phyloP scores from a whole-genome alignment of 2,888 invertebrate species.

The Hipparchia semele region DNA sequence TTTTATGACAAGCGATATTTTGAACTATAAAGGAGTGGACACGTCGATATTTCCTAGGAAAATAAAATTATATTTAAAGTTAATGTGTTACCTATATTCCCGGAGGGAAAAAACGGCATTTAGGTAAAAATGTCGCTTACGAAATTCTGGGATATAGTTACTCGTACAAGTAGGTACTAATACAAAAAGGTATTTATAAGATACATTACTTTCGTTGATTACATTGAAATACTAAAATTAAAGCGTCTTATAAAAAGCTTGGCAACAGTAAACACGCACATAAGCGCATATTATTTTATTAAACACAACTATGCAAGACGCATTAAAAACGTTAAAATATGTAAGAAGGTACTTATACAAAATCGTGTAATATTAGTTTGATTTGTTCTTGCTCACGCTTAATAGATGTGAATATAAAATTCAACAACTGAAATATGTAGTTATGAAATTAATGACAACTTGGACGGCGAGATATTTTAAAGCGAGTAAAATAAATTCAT shows the following conservation, averaged over 20 bases:
- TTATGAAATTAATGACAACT: background rate
- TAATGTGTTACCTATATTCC: too few species aligned
- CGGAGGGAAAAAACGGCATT: too few species aligned
- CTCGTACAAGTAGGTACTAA: too few species aligned
- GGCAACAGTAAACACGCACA: constrained; percentile 1
- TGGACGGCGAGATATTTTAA: background rate
- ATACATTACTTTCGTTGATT: background rate
- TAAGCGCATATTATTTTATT: constrained; percentile 4
- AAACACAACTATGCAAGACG: background rate
- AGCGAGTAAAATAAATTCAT: background rate
- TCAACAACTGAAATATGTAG: background rate
- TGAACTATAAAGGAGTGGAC: too few species aligned
- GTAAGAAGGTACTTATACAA: background rate
- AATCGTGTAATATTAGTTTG: constrained; percentile 6
- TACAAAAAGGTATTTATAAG: too few species aligned
- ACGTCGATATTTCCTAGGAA: too few species aligned
- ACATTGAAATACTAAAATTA: background rate
- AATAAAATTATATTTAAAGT: too few species aligned
- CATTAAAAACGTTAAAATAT: background rate
- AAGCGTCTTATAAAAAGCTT: constrained; percentile 6
- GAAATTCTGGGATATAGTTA: too few species aligned
- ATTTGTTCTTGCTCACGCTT: constrained; percentile 1
- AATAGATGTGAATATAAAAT: background rate
- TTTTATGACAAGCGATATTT: too few species aligned
- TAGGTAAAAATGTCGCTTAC: too few species aligned